These are phyloP conservation scores for Lamproptera curius DNA, from an alignment of 2,888 invertebrate genomes.

Conservation along the genomic window DNA sequence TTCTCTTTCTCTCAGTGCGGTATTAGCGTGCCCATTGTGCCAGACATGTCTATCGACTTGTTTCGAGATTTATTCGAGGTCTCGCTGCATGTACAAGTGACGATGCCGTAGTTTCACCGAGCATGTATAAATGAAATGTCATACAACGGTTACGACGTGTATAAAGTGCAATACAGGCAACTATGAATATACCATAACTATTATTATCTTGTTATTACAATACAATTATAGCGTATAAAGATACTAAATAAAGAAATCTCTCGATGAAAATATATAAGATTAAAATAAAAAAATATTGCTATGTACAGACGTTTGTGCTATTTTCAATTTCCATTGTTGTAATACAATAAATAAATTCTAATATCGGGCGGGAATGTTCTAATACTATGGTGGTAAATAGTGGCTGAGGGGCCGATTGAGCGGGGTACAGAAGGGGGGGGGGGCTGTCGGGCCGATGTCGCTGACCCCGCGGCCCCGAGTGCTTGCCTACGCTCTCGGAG, in stretches of 20 bases:
- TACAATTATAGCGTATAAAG: no score
- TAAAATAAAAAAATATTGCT: no score
- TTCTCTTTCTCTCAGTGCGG: constrained; percentile 67
- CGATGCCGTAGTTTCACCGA: background rate
- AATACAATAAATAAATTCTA: constrained; percentile 1
- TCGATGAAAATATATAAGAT: no score
- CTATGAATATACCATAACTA: no score
- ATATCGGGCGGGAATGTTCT: constrained; percentile 10
- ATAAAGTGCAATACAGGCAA: no score
- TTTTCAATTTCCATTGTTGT: no score
- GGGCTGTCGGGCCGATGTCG: constrained; percentile 50
- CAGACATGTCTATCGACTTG: constrained; percentile 30
- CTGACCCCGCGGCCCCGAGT: constrained; percentile 68
- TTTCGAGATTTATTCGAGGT: constrained; percentile 16
- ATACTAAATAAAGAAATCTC: no score
- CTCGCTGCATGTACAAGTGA: background rate
- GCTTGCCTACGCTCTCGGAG: constrained; percentile 42
- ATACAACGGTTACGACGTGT: no score
- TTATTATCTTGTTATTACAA: no score
- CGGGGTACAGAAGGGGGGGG: constrained; percentile 33
- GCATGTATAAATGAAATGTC: no score
- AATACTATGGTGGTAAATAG: constrained; percentile 31
- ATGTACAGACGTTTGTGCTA: no score
- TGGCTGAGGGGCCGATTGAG: no score
- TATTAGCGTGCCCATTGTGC: constrained; percentile 46